Evolutionary conservation across 2,797 vertebrate genomes (phyloP).

Genomic region (Luscinia megarhynchos): DNA sequence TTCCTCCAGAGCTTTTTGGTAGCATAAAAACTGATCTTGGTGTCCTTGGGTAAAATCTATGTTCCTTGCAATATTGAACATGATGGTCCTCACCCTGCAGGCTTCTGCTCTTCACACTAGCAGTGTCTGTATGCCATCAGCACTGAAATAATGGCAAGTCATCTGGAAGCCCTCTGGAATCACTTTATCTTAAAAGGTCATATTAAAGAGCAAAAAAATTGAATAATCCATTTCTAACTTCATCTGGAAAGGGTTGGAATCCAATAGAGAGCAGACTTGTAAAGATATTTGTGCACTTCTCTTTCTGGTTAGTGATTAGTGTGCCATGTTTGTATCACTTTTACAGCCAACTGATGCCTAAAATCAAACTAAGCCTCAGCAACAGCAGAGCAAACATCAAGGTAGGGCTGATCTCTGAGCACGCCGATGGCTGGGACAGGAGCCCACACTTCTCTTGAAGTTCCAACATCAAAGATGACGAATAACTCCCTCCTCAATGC

Average conservation of each 20-base stretch:
- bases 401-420: constrained; percentile 24
- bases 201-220: constrained; percentile 20
- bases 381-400: constrained; percentile 48
- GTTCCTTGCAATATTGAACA: constrained; percentile 9
- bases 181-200: constrained; percentile 12
- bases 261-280: constrained; percentile 1
- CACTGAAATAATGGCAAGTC: constrained; percentile 19
- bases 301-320: background rate
- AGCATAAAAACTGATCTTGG: background rate
- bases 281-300: constrained; percentile 8
- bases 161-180: constrained; percentile 56
- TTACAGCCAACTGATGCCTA: background rate
- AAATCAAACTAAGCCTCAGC: constrained; percentile 9
- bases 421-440: background rate
- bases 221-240: constrained; percentile 51
- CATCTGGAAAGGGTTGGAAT: constrained; percentile 43
- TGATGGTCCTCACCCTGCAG: background rate
- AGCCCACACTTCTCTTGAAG: background rate
- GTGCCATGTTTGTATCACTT: background rate
- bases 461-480: constrained; percentile 49
- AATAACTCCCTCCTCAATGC: constrained; percentile 18
- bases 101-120: constrained; percentile 17
- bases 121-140: background rate
- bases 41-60: constrained; percentile 27
- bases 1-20: background rate